Evolutionary conservation across 1,140 invertebrate genomes (phyloP), one percentile per base, ranked within the genome.

Genomic region (Pseudomyrmex dendroicus): DNA sequence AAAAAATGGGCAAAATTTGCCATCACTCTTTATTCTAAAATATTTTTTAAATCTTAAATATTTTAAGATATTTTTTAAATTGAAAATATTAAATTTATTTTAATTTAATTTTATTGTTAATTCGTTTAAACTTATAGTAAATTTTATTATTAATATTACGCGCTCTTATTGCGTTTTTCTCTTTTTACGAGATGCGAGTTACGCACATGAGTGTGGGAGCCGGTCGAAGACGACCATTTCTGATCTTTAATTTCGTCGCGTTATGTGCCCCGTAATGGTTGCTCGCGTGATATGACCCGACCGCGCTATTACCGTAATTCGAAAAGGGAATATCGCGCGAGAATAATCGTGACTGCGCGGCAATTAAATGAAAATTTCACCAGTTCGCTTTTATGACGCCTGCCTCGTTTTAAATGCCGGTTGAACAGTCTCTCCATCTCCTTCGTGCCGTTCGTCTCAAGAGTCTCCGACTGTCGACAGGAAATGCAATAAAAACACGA

Each of bases 401-500:
- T 74, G 61, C 8, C 22, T 76, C 22, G 10, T 66, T 35, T 54
- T 2, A 54, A 76, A 22, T 10, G 52, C 9, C 9, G 12, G 10
- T 44, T 15, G 20, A 35, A 35, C 35, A 7, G 35, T 35, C 35
- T 35, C 35, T 35, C 35, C 35, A 5, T 35, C 35, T 22, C 0
- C 22, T 35, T 7, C 35, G 35, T 35, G 0, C 35, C 35, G 35
- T 35, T 22, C 17, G 17, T 73, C 56, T 59, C 54, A 10, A 10
- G 17, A 46, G 20, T 66, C 73, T 66, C 0, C 17, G 57, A 48
- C 13, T 46, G 44, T 61, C 73, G 59, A 61, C 57, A 64, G 73
- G 59, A 76, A 76, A 25, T 63, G 22, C 44, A 76, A 77, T 77
- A 67, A 77, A 77, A 77, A 56, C 62, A 46, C 5, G 35, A 35